phyloP scores from a whole-genome alignment of 2,888 invertebrate species.

The Quadriops clusia region DNA sequence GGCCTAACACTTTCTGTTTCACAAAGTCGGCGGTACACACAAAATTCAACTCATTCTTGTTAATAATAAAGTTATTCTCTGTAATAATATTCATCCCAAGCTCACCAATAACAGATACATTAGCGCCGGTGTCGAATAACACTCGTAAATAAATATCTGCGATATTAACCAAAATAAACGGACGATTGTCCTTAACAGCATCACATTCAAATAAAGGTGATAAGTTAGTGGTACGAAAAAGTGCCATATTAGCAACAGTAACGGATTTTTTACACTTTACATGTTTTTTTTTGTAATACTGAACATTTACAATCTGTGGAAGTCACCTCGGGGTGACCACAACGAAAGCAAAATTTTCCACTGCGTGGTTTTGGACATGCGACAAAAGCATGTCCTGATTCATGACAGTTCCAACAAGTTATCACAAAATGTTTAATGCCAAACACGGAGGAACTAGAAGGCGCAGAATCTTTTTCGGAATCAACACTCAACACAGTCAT shows the following conservation, averaged over 20 bases:
- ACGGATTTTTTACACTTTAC: slow-evolving; percentile 1
- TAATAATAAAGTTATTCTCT: neutral
- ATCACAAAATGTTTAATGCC: too few relatives aligned
- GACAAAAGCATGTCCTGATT: slow-evolving; percentile 3
- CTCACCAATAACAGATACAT: slow-evolving; percentile 4
- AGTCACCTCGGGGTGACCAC: slow-evolving; percentile 4
- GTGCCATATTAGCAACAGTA: neutral
- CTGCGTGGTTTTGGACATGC: neutral
- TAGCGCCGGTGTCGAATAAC: slow-evolving; percentile 7
- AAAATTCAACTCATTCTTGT: neutral
- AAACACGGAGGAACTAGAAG: slow-evolving; percentile 1
- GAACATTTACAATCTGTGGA: slow-evolving; percentile 2
- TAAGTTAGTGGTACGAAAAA: neutral
- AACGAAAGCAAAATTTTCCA: slow-evolving; percentile 8
- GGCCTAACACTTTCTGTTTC: slow-evolving; percentile 1
- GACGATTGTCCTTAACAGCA: neutral
- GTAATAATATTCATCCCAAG: neutral
- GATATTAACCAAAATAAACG: slow-evolving; percentile 1
- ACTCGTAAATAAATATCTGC: neutral
- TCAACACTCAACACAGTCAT: too few relatives aligned
- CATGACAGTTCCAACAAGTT: slow-evolving; percentile 8
- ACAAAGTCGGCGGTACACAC: slow-evolving; percentile 5
- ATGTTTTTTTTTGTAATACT: slow-evolving; percentile 3
- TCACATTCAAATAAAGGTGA: slow-evolving; percentile 1
- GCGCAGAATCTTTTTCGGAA: too few relatives aligned